Evolutionary conservation across 2,113 vertebrate genomes (phyloP), one percentile per base, ranked within the genome.

Genomic region (Datnioides undecimradiatus): DNA sequence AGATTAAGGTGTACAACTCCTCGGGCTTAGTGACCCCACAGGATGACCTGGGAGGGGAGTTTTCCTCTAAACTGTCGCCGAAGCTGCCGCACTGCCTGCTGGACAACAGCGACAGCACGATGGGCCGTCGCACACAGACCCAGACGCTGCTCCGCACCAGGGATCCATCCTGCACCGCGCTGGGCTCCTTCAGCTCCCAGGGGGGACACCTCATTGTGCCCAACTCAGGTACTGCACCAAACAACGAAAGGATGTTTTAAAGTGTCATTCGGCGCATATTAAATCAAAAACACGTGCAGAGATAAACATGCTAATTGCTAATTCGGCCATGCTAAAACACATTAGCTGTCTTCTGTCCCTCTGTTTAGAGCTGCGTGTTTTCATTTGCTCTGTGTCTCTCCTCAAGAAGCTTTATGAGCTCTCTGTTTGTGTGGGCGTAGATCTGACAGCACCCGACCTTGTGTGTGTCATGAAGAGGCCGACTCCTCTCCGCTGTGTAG

Each of bases 1-100:
- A 99, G 92, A 99, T 99, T 90, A 99, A 99, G 90, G 98, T 99
- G 62, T 99, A 97, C 82, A 99, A 97, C 88, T 98, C 96, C 5
- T 97, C 98, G 0, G 97, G 97, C 0, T 91, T 97, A 31, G 96
- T 98, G 81, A 98, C 97, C 0, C 97, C 98, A 1, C 97, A 99
- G 88, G 98, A 98, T 45, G 97, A 99, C 73, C 94, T 97, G 17
- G 95, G 95, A 17, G 92, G 92, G 21, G 97, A 99, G 76, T 96
- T 97, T 84, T 95, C 96, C 13, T 96, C 97, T 68, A 98, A 98
- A 88, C 93, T 99, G 33, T 98, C 97, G 0, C 97, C 98, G 0
- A 98, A 98, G 87, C 95, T 98, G 48, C 96, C 96, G 0, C 97
- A 98, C 78, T 96, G 96, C 6, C 92, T 99, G 55, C 90, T 98